Evolutionary conservation across 1,140 invertebrate genomes (phyloP).

Genomic region (Panagrolaimus sp.): DNA sequence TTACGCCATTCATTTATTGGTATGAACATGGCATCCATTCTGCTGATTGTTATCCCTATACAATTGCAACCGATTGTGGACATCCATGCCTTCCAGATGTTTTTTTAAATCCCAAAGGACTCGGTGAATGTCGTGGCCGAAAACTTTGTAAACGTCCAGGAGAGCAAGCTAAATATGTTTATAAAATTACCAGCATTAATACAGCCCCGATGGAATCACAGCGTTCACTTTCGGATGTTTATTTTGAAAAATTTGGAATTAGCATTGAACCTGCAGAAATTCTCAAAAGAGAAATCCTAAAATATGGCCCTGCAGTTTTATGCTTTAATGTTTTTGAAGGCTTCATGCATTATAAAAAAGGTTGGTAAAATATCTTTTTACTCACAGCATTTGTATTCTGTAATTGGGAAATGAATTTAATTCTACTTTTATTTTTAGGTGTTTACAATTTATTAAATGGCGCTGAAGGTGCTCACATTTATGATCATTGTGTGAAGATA

Average conservation of each 20-base stretch:
- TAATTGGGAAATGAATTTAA: too few relatives aligned
- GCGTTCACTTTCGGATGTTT: background rate
- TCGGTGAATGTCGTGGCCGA: background rate
- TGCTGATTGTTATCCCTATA: background rate
- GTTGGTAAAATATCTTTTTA: background rate
- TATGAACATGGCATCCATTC: slow-evolving; percentile 1
- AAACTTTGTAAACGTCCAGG: slow-evolving; percentile 6
- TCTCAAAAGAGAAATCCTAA: background rate
- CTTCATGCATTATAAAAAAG: slow-evolving; percentile 12
- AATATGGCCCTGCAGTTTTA: background rate
- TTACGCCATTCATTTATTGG: slow-evolving; percentile 3
- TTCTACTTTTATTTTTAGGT: too few relatives aligned
- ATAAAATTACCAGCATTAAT: background rate
- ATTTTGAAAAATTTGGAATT: background rate
- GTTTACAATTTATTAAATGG: slow-evolving; percentile 7
- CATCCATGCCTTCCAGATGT: background rate
- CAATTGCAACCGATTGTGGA: slow-evolving; percentile 4
- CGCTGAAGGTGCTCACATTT: background rate
- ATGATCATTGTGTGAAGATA: slow-evolving; percentile 9
- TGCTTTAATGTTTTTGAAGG: slow-evolving; percentile 12
- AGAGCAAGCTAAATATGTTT: slow-evolving; percentile 1
- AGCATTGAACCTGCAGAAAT: background rate
- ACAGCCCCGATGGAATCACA: background rate
- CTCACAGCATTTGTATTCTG: too few relatives aligned
- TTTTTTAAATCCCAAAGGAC: background rate